phyloP scores from a whole-genome alignment of 2,888 invertebrate genomes.

The Acanthopleura granulata region DNA sequence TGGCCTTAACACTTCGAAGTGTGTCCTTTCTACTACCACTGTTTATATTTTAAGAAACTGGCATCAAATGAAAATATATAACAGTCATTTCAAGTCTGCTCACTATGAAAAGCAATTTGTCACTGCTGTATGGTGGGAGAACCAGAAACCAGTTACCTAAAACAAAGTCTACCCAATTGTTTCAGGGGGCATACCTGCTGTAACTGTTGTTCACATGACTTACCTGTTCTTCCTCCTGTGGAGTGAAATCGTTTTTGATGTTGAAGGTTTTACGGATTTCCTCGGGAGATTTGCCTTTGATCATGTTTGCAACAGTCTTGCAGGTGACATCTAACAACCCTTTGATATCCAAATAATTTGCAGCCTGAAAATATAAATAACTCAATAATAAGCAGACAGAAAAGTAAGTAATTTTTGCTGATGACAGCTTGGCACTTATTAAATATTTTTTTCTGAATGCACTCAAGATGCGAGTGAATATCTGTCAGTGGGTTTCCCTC shows the following conservation, averaged over 20 bases:
- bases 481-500: too few species aligned
- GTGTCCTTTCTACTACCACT: too few species aligned
- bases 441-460: too few species aligned
- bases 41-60: too few species aligned
- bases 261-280: constrained; percentile 97
- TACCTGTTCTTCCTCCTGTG: constrained; percentile 97
- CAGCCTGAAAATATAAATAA: constrained; percentile 74
- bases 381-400: not conserved
- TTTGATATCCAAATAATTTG: constrained; percentile 93
- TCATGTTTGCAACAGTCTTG: constrained; percentile 98
- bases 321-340: constrained; percentile 95
- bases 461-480: too few species aligned
- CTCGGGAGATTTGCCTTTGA: constrained; percentile 97
- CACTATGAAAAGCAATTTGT: not conserved
- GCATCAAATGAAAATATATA: too few species aligned
- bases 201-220: not conserved
- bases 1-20: too few species aligned
- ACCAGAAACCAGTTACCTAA: not conserved
- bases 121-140: too few species aligned
- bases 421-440: too few species aligned
- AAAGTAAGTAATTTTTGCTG: too few species aligned
- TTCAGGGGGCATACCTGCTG: not conserved
- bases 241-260: constrained; percentile 93
- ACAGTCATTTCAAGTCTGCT: not conserved
- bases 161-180: not conserved